Conservation (phyloP, 2,888 invertebrate genomes). For the Timema cristinae region DNA sequence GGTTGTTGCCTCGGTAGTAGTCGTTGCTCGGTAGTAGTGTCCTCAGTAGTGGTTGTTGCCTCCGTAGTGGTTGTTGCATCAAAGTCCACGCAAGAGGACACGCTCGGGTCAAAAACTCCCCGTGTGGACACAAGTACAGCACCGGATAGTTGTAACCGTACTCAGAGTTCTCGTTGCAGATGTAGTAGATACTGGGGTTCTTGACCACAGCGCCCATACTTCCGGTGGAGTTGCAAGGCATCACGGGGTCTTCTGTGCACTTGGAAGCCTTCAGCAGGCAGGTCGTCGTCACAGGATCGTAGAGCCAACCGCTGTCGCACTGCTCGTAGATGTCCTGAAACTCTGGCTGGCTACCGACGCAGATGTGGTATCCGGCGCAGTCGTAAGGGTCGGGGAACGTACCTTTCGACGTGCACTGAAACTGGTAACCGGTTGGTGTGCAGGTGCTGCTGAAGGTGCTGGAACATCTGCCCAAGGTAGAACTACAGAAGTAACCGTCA, state of each 20-base stretch:
- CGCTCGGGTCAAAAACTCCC: neutral
- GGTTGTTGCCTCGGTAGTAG: neutral
- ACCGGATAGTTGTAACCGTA: neutral
- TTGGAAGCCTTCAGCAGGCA: neutral
- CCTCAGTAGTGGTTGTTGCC: neutral
- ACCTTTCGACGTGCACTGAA: slow-evolving; percentile 7
- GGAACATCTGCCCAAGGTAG: neutral
- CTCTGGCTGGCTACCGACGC: neutral
- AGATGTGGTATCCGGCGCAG: slow-evolving; percentile 8
- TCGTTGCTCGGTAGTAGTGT: neutral
- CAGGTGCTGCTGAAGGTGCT: slow-evolving; percentile 8
- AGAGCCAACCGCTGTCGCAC: slow-evolving; percentile 9
- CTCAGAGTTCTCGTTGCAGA: slow-evolving; percentile 5
- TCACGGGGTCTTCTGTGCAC: neutral
- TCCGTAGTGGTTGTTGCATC: neutral
- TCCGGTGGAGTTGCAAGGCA: neutral
- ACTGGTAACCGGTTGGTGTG: slow-evolving; percentile 10
- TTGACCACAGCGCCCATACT: neutral
- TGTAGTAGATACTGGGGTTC: slow-evolving; percentile 12
- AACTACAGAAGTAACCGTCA: neutral
- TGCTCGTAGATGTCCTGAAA: neutral
- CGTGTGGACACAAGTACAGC: neutral
- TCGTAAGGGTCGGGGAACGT: slow-evolving; percentile 13
- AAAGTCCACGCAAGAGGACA: slow-evolving; percentile 1
- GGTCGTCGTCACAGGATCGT: slow-evolving; percentile 9